phyloP scores from a whole-genome alignment of 2,113 vertebrate genomes.

The Theristicus caerulescens region DNA sequence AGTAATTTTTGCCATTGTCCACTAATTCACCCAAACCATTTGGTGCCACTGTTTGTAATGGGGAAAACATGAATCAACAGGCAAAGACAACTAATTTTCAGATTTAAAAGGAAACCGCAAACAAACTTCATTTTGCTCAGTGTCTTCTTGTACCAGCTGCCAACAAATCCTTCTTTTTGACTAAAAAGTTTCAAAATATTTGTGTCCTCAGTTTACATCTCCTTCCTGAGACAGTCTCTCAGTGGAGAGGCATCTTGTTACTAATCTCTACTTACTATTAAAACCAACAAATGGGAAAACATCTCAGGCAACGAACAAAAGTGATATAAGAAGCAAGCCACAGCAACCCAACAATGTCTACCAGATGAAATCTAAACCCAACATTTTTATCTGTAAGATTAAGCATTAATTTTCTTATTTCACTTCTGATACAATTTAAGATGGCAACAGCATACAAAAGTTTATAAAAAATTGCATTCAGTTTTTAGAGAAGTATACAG shows the following conservation, averaged over 20 bases:
- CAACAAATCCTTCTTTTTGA: conserved; percentile 51
- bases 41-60: conserved; percentile 32
- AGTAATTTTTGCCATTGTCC: neutral
- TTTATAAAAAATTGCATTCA: neutral
- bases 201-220: conserved; percentile 55
- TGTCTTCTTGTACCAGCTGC: conserved; percentile 10
- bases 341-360: neutral
- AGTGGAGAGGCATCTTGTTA: conserved; percentile 63
- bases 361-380: neutral
- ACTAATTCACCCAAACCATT: conserved; percentile 1
- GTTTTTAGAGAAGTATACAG: neutral
- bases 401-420: neutral
- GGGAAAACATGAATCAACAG: conserved; percentile 47
- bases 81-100: conserved; percentile 28
- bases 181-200: conserved; percentile 58
- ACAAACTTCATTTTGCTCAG: conserved; percentile 37
- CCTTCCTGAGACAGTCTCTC: conserved; percentile 69
- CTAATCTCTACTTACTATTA: conserved; percentile 21
- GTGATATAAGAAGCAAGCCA: neutral
- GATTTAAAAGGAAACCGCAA: conserved; percentile 56
- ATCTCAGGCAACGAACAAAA: neutral
- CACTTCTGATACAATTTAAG: neutral
- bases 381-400: neutral
- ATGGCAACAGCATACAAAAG: neutral
- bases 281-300: conserved; percentile 18